phyloP scores from a whole-genome alignment of 2,888 invertebrate species.

The Netelia fuscicornis region DNA sequence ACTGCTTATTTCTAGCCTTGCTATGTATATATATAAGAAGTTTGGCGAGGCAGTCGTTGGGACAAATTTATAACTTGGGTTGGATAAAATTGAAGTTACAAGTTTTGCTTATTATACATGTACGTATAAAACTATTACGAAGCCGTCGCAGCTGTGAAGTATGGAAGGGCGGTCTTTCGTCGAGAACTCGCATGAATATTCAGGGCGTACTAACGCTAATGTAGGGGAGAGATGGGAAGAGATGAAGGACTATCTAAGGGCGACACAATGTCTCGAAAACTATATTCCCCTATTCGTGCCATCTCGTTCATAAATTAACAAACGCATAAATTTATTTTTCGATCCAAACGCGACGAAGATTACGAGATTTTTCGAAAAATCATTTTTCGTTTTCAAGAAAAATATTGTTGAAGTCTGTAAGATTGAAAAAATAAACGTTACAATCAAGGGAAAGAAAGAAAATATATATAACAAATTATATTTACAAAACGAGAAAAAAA shows the following conservation, averaged over 20 bases:
- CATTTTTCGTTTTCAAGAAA: background rate
- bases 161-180: conserved; percentile 15
- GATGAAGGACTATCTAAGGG: too few species aligned
- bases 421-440: too few species aligned
- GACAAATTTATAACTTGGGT: too few species aligned
- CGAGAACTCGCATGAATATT: conserved; percentile 55
- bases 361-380: background rate
- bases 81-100: background rate
- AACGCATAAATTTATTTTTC: too few species aligned
- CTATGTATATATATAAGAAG: too few species aligned
- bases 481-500: too few species aligned
- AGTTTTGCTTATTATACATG: background rate
- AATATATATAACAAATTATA: too few species aligned
- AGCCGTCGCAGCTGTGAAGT: conserved; percentile 16
- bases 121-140: background rate
- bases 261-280: background rate
- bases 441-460: too few species aligned
- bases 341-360: background rate
- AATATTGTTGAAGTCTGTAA: background rate
- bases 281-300: background rate
- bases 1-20: too few species aligned
- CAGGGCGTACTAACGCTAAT: conserved; percentile 36
- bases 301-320: too few species aligned
- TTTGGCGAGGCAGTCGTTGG: too few species aligned
- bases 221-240: background rate